Percentiles rank a stretch among this genome's conserved stretches.
Conservation (phyloP, 2,888 invertebrate species). For the Sarcophaga rosellei region DNA sequence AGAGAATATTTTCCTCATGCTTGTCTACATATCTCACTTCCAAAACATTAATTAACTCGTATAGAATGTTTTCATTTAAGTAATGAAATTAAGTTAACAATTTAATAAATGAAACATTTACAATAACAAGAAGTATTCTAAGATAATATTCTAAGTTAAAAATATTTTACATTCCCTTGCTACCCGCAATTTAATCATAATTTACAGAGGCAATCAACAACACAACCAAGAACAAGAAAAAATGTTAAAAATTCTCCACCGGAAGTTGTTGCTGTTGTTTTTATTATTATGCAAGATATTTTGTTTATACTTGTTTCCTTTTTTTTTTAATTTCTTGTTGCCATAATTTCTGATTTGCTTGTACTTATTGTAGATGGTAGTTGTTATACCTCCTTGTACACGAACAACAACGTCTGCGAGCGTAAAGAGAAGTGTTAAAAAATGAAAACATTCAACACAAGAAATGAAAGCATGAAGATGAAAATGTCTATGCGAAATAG, state of each 20-base stretch:
- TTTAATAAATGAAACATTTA: no score
- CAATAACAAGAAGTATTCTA: not conserved
- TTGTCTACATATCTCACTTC: no score
- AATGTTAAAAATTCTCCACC: conserved; percentile 24
- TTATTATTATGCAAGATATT: conserved; percentile 24
- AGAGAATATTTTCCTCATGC: no score
- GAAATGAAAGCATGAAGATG: not conserved
- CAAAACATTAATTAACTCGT: no score
- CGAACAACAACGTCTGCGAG: no score
- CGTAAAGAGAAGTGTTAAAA: conserved; percentile 45
- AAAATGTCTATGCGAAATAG: not conserved
- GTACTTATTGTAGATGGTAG: no score
- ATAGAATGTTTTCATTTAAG: no score
- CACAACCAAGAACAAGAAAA: conserved; percentile 1
- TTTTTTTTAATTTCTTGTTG: not conserved
- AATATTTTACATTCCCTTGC: not conserved
- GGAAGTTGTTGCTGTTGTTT: conserved; percentile 43
- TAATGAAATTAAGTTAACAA: no score
- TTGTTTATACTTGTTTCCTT: conserved; percentile 25
- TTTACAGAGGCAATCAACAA: not conserved
- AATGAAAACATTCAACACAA: conserved; percentile 49
- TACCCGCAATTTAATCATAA: not conserved
- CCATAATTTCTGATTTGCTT: not conserved
- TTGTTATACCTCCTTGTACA: no score
- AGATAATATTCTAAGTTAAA: not conserved